A percentile compares a stretch with the other conserved stretches of the same genome.
These are phyloP conservation scores for Creontiades dilutus DNA, from an alignment of 2,888 invertebrate species.

Conservation along the genomic window DNA sequence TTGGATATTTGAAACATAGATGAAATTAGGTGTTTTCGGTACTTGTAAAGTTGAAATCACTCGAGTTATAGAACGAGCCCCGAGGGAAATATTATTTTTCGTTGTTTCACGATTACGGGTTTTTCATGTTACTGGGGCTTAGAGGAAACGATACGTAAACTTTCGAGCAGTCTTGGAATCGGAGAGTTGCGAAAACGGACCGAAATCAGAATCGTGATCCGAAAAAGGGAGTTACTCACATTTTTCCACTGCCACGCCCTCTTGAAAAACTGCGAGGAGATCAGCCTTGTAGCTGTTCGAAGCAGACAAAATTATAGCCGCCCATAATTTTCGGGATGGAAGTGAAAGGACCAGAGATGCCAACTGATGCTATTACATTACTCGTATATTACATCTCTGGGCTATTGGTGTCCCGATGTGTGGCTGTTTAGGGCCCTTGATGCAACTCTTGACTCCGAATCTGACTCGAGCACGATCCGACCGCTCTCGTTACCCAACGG, in stretches of 20 bases:
- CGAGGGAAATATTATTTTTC: neutral
- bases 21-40: no score
- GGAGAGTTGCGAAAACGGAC: conserved; percentile 2
- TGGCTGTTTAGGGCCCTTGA: neutral
- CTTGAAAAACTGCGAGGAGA: neutral
- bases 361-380: conserved; percentile 16
- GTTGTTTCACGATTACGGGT: neutral
- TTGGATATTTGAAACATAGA: no score
- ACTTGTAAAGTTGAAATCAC: no score
- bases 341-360: conserved; percentile 24
- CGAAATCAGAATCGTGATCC: conserved; percentile 9
- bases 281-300: conserved; percentile 15
- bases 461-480: neutral
- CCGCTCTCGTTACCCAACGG: neutral
- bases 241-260: conserved; percentile 12
- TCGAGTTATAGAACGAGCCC: no score
- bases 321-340: conserved; percentile 25
- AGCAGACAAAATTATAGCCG: conserved; percentile 5
- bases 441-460: neutral
- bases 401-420: neutral
- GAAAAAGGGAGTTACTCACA: conserved; percentile 10
- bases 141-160: neutral
- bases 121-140: neutral
- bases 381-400: neutral
- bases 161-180: neutral